These are phyloP conservation scores for Nomada goodeniana DNA, from an alignment of 2,888 invertebrate genomes.

Conservation along the genomic window DNA sequence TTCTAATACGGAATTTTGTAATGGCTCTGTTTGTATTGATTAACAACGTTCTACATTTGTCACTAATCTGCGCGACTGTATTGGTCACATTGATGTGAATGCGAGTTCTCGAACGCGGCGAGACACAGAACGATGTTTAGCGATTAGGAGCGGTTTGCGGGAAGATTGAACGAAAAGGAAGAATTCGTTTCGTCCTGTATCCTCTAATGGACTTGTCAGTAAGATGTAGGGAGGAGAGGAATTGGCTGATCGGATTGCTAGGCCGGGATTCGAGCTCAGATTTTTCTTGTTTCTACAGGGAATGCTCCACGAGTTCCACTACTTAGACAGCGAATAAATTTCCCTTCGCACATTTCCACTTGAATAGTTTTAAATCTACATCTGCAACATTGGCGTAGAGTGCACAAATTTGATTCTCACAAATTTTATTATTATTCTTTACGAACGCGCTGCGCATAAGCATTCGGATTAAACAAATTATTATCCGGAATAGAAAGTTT, in stretches of 20 bases:
- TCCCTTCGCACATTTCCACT: background rate
- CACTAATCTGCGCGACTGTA: no score
- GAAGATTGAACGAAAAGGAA: background rate
- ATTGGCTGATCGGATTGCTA: conserved; percentile 10
- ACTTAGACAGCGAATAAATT: background rate
- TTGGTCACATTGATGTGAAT: no score
- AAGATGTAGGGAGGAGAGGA: background rate
- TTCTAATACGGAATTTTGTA: no score
- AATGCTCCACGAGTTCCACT: background rate
- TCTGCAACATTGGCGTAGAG: background rate
- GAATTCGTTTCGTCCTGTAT: conserved; percentile 13
- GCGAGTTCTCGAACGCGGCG: no score
- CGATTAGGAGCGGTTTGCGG: no score
- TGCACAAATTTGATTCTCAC: no score
- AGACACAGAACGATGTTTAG: no score
- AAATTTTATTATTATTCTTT: background rate
- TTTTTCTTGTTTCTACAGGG: background rate
- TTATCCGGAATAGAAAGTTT: background rate
- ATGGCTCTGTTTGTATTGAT: no score
- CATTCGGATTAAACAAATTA: no score
- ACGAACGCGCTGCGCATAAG: background rate
- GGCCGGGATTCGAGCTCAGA: conserved; percentile 10
- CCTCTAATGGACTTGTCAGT: conserved; percentile 21
- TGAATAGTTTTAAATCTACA: background rate
- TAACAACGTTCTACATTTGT: no score